Evolutionary conservation across 2,113 vertebrate species (phyloP).

Genomic region (Burhinus bistriatus): DNA sequence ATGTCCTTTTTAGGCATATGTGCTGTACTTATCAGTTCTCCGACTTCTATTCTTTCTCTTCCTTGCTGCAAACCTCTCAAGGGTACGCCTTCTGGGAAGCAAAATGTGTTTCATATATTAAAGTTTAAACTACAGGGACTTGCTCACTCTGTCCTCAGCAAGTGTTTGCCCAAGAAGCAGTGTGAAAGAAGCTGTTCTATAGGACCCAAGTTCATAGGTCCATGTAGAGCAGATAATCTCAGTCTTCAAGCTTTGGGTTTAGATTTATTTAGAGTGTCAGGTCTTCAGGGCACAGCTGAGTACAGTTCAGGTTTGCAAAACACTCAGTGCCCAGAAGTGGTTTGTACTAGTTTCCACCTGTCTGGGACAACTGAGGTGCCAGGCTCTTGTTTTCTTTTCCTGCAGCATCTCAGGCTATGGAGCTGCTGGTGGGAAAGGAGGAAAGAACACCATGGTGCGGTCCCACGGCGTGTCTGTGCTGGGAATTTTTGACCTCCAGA

Average conservation of each 20-base stretch:
- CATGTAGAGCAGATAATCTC: neutral
- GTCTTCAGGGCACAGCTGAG: neutral
- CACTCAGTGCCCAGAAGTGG: neutral
- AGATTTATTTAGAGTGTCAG: neutral
- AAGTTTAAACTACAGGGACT: neutral
- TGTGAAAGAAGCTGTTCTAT: neutral
- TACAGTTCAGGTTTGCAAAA: neutral
- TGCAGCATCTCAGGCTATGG: constrained; percentile 91
- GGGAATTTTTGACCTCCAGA: constrained; percentile 89
- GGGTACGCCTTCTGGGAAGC: neutral
- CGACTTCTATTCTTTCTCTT: neutral
- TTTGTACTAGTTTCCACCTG: neutral
- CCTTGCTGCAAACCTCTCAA: neutral
- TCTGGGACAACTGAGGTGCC: neutral
- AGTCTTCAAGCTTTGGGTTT: neutral
- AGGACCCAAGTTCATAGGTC: neutral
- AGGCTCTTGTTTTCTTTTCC: neutral
- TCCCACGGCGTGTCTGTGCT: constrained; percentile 89
- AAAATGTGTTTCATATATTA: neutral
- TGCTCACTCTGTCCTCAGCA: neutral
- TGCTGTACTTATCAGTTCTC: neutral
- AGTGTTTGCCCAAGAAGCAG: neutral
- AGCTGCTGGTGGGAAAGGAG: constrained; percentile 93
- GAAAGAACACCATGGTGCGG: constrained; percentile 83
- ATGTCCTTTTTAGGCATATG: constrained; percentile 8